These are phyloP conservation scores for Balearica regulorum DNA, from an alignment of 2,797 vertebrate species.

Conservation along the genomic window DNA sequence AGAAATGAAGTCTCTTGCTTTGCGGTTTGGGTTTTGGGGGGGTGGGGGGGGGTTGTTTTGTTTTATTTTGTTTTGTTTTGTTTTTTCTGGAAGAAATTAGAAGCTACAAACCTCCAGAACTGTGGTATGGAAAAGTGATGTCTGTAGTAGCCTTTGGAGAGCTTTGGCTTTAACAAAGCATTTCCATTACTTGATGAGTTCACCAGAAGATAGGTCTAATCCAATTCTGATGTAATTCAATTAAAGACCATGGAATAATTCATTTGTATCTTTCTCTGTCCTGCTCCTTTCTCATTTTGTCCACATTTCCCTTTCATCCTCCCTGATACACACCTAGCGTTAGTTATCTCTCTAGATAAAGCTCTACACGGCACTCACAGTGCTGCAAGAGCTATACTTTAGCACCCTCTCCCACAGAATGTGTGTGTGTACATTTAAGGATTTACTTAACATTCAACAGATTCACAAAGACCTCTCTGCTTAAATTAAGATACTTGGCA, in stretches of 20 bases:
- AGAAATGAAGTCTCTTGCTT: not conserved
- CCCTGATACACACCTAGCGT: not conserved
- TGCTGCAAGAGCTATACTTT: not conserved
- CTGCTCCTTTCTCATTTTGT: not conserved
- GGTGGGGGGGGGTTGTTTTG: too few species aligned
- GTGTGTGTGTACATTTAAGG: not conserved
- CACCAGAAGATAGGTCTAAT: not conserved
- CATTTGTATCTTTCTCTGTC: not conserved
- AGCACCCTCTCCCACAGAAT: rapidly evolving
- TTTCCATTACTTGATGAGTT: conserved; percentile 8
- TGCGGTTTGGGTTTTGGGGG: not conserved
- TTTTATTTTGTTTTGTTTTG: too few species aligned
- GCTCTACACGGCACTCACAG: not conserved
- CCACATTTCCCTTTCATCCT: not conserved
- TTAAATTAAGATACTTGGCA: not conserved
- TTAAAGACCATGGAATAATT: not conserved
- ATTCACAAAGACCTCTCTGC: not conserved
- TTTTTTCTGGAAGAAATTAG: not conserved
- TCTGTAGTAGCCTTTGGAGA: not conserved
- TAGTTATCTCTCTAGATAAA: not conserved
- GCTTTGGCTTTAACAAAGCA: not conserved
- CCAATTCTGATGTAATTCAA: not conserved
- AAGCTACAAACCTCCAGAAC: not conserved
- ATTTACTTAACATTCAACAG: not conserved
- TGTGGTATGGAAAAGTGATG: not conserved